Evolutionary conservation across 2,888 invertebrate genomes (phyloP).

Genomic region (Sinodicranocentrus sp.): DNA sequence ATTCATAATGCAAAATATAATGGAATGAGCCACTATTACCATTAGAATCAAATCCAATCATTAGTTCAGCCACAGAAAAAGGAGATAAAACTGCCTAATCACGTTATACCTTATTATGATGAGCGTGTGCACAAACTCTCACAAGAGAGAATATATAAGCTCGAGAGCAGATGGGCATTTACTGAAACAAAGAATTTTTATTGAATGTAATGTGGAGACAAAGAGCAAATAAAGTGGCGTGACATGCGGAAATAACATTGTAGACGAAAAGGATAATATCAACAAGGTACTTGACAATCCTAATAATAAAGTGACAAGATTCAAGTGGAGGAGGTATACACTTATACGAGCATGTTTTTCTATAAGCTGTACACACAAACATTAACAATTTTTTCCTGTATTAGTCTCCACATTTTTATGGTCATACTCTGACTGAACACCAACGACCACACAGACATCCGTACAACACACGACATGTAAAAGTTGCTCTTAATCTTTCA

Average conservation of each 20-base stretch:
- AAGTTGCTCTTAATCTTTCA: constrained; percentile 15
- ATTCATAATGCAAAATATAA: constrained; percentile 3
- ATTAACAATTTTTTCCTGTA: neutral
- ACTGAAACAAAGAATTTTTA: constrained; percentile 16
- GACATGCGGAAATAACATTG: constrained; percentile 32
- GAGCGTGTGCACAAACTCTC: neutral
- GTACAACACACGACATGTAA: neutral
- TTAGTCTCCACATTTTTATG: too few species aligned
- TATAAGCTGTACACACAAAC: neutral
- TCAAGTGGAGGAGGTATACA: constrained; percentile 14
- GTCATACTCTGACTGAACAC: too few species aligned
- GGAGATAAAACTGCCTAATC: neutral
- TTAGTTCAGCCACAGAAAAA: constrained; percentile 28
- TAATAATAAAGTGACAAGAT: constrained; percentile 26
- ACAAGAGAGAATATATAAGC: neutral
- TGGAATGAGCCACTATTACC: neutral
- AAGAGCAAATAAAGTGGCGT: constrained; percentile 29
- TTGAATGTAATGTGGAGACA: neutral
- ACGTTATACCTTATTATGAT: too few species aligned
- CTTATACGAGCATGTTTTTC: neutral
- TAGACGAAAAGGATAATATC: constrained; percentile 23
- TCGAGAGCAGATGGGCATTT: neutral
- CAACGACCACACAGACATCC: constrained; percentile 5
- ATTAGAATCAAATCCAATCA: constrained; percentile 16
- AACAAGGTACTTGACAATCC: constrained; percentile 34